A percentile compares a stretch with the other conserved stretches of the same genome.
Conservation (phyloP, 1,140 invertebrate species). For the Scylla paramamosain region DNA sequence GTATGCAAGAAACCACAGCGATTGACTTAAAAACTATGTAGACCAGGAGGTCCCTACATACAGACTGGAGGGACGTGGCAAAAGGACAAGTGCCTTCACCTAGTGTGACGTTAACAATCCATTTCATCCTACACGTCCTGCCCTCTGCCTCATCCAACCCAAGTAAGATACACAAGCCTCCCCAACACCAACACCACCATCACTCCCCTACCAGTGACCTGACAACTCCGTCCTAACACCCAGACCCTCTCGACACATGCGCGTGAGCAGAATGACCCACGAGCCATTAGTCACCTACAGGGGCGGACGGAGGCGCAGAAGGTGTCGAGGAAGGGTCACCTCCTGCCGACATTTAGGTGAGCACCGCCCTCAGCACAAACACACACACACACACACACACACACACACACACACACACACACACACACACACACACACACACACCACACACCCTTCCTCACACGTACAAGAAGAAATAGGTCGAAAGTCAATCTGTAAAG, state of each 20-base stretch:
- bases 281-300: neutral
- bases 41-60: no score
- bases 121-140: no score
- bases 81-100: no score
- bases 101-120: no score
- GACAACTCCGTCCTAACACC: neutral
- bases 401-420: no score
- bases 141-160: no score
- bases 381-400: neutral
- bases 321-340: conserved; percentile 9
- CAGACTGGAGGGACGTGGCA: no score
- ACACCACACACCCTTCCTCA: neutral
- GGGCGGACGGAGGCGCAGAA: conserved; percentile 1
- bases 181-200: neutral
- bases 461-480: neutral
- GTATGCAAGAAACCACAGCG: no score
- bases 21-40: no score
- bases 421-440: no score
- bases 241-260: neutral
- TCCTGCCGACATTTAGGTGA: neutral
- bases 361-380: neutral
- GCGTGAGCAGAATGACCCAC: neutral
- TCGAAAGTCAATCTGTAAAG: neutral
- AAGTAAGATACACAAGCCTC: neutral
- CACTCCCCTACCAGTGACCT: neutral